Percentiles rank a stretch among this genome's conserved stretches.
Evolutionary conservation across 1,140 invertebrate genomes (phyloP).

Genomic region (Dinoponera quadriceps): DNA sequence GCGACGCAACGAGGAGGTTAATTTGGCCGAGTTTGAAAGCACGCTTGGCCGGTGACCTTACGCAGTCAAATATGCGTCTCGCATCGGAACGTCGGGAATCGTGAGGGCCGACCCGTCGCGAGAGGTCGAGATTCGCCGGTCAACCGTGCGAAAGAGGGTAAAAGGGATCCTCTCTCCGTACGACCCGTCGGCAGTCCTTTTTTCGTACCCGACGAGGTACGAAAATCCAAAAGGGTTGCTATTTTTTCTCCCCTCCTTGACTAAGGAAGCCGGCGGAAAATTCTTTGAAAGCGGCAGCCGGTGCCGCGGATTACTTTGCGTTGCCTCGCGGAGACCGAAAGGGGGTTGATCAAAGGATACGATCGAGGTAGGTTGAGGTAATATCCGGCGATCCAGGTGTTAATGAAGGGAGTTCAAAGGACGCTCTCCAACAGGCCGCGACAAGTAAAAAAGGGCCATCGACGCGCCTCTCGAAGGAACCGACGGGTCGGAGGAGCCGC

Average conservation of each 20-base stretch:
- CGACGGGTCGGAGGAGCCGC: background rate
- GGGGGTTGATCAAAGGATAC: slow-evolving; percentile 69
- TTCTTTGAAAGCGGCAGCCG: slow-evolving; percentile 63
- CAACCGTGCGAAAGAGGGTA: slow-evolving; percentile 62
- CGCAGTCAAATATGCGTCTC: slow-evolving; percentile 55
- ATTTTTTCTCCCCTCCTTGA: slow-evolving; percentile 58
- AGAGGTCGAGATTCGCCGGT: slow-evolving; percentile 61
- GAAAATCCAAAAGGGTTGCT: slow-evolving; percentile 60
- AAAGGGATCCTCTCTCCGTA: slow-evolving; percentile 42
- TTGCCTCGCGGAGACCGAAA: slow-evolving; percentile 42
- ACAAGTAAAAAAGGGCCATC: slow-evolving; percentile 57
- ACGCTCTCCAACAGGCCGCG: slow-evolving; percentile 29
- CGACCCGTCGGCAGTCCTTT: slow-evolving; percentile 42
- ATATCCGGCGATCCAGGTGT: slow-evolving; percentile 69
- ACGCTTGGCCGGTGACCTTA: slow-evolving; percentile 46
- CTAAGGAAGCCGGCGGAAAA: slow-evolving; percentile 59
- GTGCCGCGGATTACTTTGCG: slow-evolving; percentile 62
- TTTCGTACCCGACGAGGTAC: slow-evolving; percentile 49
- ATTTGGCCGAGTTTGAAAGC: slow-evolving; percentile 22
- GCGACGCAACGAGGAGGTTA: background rate
- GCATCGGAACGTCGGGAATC: slow-evolving; percentile 55
- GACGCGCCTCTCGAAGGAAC: slow-evolving; percentile 20
- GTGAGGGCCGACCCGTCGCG: slow-evolving; percentile 43
- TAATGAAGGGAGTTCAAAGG: slow-evolving; percentile 73
- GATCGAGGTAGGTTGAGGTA: slow-evolving; percentile 60